These are phyloP conservation scores for Zingel zingel DNA, from an alignment of 2,113 vertebrate genomes.

Conservation along the genomic window DNA sequence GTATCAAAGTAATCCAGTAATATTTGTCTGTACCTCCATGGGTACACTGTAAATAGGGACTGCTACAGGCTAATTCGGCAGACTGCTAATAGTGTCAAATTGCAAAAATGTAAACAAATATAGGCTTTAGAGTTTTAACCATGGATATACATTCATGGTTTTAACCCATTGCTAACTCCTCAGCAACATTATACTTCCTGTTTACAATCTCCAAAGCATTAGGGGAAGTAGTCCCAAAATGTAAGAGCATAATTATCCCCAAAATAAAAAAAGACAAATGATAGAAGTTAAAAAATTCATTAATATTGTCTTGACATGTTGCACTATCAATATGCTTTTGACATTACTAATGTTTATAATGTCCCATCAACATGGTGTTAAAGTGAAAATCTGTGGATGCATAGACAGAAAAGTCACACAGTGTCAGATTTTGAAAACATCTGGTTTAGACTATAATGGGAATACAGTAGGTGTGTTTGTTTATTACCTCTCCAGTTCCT, in stretches of 20 bases:
- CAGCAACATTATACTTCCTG: not conserved
- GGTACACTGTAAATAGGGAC: not conserved
- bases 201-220: not conserved
- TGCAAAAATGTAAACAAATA: not conserved
- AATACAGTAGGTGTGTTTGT: not conserved
- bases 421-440: not conserved
- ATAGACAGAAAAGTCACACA: not conserved
- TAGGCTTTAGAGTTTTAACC: not conserved
- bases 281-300: not conserved
- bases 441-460: not conserved
- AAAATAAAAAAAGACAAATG: not conserved
- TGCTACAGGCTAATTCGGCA: not conserved
- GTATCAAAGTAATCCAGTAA: not conserved
- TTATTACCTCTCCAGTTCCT: constrained; percentile 81
- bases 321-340: not conserved
- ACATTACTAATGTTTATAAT: not conserved
- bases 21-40: not conserved
- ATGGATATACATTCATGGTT: no score
- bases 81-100: not conserved
- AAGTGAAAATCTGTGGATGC: not conserved
- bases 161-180: not conserved
- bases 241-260: not conserved
- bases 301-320: not conserved
- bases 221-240: not conserved
- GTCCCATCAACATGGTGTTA: not conserved